phyloP scores from a whole-genome alignment of 37 sponge, comb jelly and placozoan genomes.

The Lycopodina hypogea region DNA sequence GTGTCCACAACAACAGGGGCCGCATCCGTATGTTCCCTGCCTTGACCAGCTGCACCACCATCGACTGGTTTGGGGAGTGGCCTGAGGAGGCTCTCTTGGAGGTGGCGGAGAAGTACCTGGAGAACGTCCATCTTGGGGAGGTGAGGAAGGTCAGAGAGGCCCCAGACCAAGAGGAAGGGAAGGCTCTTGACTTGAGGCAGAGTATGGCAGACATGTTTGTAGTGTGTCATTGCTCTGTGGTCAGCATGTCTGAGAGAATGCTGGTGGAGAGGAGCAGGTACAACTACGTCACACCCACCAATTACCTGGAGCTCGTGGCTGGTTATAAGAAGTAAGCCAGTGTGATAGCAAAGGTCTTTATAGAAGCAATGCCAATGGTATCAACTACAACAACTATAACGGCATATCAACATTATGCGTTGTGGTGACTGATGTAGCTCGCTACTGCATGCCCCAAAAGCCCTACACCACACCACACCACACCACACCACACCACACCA shows the following conservation, averaged over 20 bases:
- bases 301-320: constrained; percentile 96
- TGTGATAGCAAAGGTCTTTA: not conserved
- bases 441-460: too few species aligned
- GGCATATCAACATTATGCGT: not conserved
- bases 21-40: constrained; percentile 96
- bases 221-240: constrained; percentile 89
- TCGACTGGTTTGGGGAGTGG: constrained; percentile 99
- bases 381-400: not conserved
- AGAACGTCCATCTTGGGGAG: constrained; percentile 74
- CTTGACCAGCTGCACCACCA: constrained; percentile 98
- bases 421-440: not conserved
- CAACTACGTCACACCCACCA: constrained; percentile 99
- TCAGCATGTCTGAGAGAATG: constrained; percentile 91
- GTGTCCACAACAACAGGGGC: constrained; percentile 46
- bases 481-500: too few species aligned
- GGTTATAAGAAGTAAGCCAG: constrained; percentile 85
- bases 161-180: not conserved
- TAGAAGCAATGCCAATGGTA: not conserved
- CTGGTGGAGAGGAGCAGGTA: constrained; percentile 96
- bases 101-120: constrained; percentile 92
- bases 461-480: too few species aligned
- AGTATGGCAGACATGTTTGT: constrained; percentile 86
- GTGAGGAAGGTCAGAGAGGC: not conserved
- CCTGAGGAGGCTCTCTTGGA: constrained; percentile 97
- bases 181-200: constrained; percentile 44